Evolutionary conservation across 2,888 invertebrate genomes (phyloP).

Genomic region (Drosophila atroscutellata): DNA sequence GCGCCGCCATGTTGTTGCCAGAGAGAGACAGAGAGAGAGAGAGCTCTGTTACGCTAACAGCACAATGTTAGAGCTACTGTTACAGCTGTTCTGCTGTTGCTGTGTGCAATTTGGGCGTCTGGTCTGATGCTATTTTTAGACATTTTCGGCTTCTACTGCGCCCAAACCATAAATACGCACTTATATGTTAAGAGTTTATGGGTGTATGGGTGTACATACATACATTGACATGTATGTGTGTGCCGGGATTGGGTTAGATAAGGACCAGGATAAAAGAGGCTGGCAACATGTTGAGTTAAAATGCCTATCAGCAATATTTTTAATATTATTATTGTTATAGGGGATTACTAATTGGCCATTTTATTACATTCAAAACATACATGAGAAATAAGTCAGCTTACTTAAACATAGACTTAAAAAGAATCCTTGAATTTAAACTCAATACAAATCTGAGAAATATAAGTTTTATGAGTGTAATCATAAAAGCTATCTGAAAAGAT

Average conservation of each 20-base stretch:
- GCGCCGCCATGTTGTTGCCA: constrained; percentile 49
- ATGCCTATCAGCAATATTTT: neutral
- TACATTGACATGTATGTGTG: neutral
- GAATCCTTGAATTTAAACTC: neutral
- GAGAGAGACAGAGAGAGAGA: constrained; percentile 1
- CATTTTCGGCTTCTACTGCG: constrained; percentile 45
- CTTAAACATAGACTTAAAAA: neutral
- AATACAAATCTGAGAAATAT: neutral
- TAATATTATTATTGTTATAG: neutral
- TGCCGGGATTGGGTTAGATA: neutral
- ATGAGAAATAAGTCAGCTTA: neutral
- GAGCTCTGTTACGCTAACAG: constrained; percentile 33
- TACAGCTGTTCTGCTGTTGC: constrained; percentile 28
- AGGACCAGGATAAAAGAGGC: constrained; percentile 18
- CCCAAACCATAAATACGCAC: constrained; percentile 9
- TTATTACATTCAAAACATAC: neutral
- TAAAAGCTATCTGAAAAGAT: neutral
- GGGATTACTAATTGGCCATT: neutral
- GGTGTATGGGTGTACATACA: neutral
- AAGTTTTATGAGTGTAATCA: neutral
- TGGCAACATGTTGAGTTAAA: neutral
- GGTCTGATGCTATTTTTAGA: constrained; percentile 56
- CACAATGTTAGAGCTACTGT: constrained; percentile 20
- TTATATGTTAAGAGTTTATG: neutral
- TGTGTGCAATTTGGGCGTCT: constrained; percentile 47